Percentiles rank a stretch among this genome's conserved stretches.
phyloP scores from a whole-genome alignment of 2,113 vertebrate genomes.

The Hemiprocne comata region DNA sequence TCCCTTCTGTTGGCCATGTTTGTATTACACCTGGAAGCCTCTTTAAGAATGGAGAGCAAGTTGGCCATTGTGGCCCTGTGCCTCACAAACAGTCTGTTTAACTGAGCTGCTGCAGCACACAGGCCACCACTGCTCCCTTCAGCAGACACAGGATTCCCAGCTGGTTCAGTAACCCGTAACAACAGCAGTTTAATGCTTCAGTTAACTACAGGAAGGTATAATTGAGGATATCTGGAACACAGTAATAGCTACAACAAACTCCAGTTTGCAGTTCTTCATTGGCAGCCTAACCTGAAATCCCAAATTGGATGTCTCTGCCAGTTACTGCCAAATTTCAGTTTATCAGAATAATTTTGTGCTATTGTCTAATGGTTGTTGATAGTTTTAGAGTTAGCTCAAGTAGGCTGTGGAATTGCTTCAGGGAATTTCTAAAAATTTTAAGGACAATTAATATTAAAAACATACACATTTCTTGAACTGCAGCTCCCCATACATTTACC shows the following conservation, averaged over 20 bases:
- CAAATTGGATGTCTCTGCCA: neutral
- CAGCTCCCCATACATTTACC: neutral
- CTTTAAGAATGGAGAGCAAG: neutral
- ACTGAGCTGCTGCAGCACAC: neutral
- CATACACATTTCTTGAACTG: neutral
- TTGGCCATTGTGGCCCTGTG: neutral
- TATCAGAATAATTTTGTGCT: neutral
- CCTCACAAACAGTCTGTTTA: accelerated
- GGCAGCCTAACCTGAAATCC: neutral
- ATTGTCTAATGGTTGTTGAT: neutral
- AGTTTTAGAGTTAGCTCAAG: neutral
- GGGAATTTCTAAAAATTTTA: neutral
- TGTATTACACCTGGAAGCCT: neutral
- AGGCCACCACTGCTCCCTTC: neutral
- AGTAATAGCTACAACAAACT: neutral
- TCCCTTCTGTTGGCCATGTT: neutral
- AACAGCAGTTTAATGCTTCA: neutral
- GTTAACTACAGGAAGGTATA: neutral
- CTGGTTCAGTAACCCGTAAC: accelerated
- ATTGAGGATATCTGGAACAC: neutral
- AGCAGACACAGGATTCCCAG: neutral
- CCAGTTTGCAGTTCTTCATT: neutral
- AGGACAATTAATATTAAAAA: neutral
- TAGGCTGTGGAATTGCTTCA: neutral
- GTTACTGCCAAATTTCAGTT: neutral